Percentiles rank a stretch among this genome's conserved stretches.
These are phyloP conservation scores for Dastarcus helophoroides DNA, from an alignment of 2,888 invertebrate species.

Conservation along the genomic window DNA sequence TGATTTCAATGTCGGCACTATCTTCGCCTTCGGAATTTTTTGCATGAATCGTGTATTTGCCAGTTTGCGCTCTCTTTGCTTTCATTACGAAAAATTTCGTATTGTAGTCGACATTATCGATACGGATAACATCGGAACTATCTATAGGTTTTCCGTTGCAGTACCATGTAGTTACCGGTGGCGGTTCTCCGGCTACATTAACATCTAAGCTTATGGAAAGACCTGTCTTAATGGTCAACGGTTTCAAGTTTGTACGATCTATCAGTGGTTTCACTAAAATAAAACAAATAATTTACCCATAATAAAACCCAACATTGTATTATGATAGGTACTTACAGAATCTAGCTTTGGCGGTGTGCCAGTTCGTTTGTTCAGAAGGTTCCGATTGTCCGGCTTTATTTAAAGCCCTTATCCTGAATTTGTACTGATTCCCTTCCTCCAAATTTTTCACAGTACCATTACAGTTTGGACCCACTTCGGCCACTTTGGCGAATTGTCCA, in stretches of 20 bases:
- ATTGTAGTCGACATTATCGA: slow-evolving; percentile 80
- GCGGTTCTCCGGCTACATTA: slow-evolving; percentile 86
- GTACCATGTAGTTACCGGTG: slow-evolving; percentile 83
- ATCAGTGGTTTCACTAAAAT: slow-evolving; percentile 83
- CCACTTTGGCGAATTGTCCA: slow-evolving; percentile 73
- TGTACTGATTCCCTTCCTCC: slow-evolving; percentile 91
- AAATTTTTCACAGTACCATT: slow-evolving; percentile 80
- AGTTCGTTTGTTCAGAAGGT: slow-evolving; percentile 83
- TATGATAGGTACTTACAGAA: slow-evolving; percentile 55
- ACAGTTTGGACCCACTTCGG: slow-evolving; percentile 74
- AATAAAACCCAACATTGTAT: background rate
- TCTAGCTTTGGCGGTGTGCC: slow-evolving; percentile 80
- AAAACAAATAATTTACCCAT: slow-evolving; percentile 12
- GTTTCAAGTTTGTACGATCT: slow-evolving; percentile 78
- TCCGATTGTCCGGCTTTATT: slow-evolving; percentile 93
- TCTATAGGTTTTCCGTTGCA: slow-evolving; percentile 59
- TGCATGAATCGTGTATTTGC: slow-evolving; percentile 80
- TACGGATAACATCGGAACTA: slow-evolving; percentile 52
- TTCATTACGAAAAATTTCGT: slow-evolving; percentile 81
- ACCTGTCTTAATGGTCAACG: slow-evolving; percentile 77
- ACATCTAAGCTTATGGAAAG: slow-evolving; percentile 79
- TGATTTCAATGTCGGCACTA: slow-evolving; percentile 80
- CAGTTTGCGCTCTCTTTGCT: slow-evolving; percentile 69
- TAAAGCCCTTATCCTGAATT: slow-evolving; percentile 86
- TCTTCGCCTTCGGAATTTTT: slow-evolving; percentile 91